Evolutionary conservation across 2,888 invertebrate species (phyloP), one percentile per base, ranked within the genome.

Genomic region (Pemphredon lugubris): DNA sequence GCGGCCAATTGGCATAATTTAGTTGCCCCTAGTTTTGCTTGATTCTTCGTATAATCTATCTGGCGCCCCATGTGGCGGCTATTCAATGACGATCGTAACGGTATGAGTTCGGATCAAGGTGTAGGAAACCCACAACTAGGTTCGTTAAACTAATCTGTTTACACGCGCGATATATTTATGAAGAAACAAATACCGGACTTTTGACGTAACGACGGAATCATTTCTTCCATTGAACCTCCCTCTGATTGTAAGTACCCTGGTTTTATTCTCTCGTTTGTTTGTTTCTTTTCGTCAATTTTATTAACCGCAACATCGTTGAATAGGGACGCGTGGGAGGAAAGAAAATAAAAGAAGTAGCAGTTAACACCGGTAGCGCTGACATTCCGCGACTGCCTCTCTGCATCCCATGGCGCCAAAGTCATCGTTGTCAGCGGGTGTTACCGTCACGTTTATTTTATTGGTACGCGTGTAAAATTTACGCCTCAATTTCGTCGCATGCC

Each of bases 381-480:
- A 80, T 81, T 81, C 73, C 77, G 23, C 75, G 72, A 68, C 66
- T 81, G 75, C 63, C 42, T 73, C 60, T 75, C 68, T 69, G 73
- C 73, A 75, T 66, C 42, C 53, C 39, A 66, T 66, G 78, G 77
- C 80, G 80, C 74, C 77, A 73, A 72, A 59, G 34, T 60, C 73
- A 54, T 54, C 72, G 66, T 69, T 45, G n/a, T 58, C 63, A 42
- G 23, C 63, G 16, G 2, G 9, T 42, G 53, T 63, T 67, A 59
- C 63, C 50, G 69, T 65, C 67, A 44, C 40, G 32, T 51, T 57
- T 26, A 53, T 54, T 64, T 70, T 73, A 67, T 58, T 58, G 32
- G 34, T 58, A 30, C 40, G 45, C 32, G 32, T 47, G 23, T 61
- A 59, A 77, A 58, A 67, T 77, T 69, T 68, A 40, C 47, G 37